Conservation (phyloP, 2,113 vertebrate species). For the Eudyptes chrysolophus region DNA sequence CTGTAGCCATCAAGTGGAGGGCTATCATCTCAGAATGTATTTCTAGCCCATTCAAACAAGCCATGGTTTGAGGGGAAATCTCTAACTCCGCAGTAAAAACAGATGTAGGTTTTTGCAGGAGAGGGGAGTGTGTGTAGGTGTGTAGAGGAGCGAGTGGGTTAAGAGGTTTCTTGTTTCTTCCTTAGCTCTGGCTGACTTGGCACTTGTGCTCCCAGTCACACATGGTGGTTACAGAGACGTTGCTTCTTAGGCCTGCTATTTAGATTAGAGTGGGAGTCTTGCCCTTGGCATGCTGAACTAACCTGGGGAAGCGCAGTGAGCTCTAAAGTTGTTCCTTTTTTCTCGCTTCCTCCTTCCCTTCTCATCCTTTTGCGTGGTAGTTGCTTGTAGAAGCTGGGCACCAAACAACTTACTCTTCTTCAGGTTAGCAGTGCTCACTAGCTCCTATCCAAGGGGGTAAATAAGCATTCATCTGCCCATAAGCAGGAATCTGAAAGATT, state of each 20-base stretch:
- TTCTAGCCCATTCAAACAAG: neutral
- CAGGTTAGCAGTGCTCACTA: neutral
- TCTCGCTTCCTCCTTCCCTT: neutral
- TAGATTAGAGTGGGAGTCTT: neutral
- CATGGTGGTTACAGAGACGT: rapidly evolving
- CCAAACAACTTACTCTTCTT: neutral
- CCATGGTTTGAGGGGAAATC: neutral
- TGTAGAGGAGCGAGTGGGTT: neutral
- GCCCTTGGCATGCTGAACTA: neutral
- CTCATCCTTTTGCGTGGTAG: neutral
- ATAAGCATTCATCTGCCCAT: neutral
- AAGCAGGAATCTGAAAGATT: neutral
- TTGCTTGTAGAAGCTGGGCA: neutral
- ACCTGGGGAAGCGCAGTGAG: neutral
- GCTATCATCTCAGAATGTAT: neutral
- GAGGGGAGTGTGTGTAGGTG: neutral
- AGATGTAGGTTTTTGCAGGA: neutral
- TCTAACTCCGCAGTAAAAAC: neutral
- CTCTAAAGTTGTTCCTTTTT: neutral
- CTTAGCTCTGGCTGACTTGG: neutral
- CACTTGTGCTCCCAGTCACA: neutral
- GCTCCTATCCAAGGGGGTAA: neutral
- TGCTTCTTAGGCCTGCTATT: neutral
- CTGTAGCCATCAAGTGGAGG: neutral
- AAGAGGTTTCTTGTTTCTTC: neutral